phyloP scores from a whole-genome alignment of 2,888 invertebrate genomes.

The Vanessa cardui region DNA sequence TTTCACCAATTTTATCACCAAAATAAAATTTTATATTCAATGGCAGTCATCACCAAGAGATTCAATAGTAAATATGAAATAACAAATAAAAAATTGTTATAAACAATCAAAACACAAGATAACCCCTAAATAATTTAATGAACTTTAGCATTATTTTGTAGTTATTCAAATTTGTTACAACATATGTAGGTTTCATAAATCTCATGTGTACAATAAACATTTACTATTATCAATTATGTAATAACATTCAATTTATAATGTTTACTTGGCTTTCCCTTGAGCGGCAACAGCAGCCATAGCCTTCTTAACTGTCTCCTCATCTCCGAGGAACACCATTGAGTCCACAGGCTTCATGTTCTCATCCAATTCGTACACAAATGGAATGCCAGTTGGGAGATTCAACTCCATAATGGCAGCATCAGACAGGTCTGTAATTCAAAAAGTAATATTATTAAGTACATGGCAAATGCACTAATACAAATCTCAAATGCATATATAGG shows the following conservation, averaged over 20 bases:
- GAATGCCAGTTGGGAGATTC: slow-evolving; percentile 91
- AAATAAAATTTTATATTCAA: no score
- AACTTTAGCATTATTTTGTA: no score
- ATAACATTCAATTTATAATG: neutral
- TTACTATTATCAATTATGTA: neutral
- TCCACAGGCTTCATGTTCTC: slow-evolving; percentile 86
- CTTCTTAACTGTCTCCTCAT: slow-evolving; percentile 88
- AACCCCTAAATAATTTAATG: neutral
- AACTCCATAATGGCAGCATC: slow-evolving; percentile 88
- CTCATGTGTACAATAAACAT: slow-evolving; percentile 2
- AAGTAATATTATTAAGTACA: neutral
- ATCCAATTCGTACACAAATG: slow-evolving; percentile 90
- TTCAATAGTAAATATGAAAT: neutral
- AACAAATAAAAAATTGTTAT: neutral
- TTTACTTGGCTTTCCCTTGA: slow-evolving; percentile 88
- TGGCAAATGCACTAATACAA: neutral
- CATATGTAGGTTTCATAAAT: neutral
- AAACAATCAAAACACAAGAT: neutral
- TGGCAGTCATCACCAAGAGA: neutral
- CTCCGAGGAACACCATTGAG: slow-evolving; percentile 89
- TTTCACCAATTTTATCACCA: neutral
- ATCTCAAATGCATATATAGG: no score
- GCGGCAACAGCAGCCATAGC: slow-evolving; percentile 91
- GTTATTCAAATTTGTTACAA: neutral
- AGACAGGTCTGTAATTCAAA: slow-evolving; percentile 79